A percentile compares a stretch with the other conserved stretches of the same genome.
Conservation (phyloP, 1,140 invertebrate genomes). For the Zaprionus taronus region DNA sequence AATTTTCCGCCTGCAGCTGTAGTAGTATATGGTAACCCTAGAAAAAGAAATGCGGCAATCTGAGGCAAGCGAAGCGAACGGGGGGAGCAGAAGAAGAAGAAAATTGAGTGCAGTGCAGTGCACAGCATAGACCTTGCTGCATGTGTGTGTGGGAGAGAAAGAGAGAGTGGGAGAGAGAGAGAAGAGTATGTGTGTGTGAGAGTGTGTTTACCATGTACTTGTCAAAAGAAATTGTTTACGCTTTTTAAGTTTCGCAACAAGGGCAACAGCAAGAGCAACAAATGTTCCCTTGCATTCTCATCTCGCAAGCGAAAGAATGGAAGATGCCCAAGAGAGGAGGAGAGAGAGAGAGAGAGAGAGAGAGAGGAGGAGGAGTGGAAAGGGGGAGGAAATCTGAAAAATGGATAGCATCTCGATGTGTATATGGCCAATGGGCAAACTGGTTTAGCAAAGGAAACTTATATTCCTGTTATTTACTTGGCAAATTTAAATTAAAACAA, state of each 20-base stretch:
- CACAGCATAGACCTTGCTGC: constrained; percentile 14
- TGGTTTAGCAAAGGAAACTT: constrained; percentile 23
- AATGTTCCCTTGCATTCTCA: constrained; percentile 30
- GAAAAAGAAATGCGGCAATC: constrained; percentile 12
- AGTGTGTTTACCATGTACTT: constrained; percentile 35
- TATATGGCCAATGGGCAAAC: constrained; percentile 8
- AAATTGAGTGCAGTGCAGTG: constrained; percentile 27
- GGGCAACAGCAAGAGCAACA: constrained; percentile 29
- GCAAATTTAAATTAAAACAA: constrained; percentile 37
- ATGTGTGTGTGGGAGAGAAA: neutral
- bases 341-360: neutral
- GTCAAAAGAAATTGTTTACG: constrained; percentile 66
- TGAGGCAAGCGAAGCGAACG: neutral
- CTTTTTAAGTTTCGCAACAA: constrained; percentile 53
- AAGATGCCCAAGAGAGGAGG: neutral
- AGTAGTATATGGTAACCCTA: constrained; percentile 10
- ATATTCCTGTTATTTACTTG: constrained; percentile 25
- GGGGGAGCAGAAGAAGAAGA: neutral
- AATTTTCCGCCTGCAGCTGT: constrained; percentile 1
- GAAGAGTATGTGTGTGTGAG: constrained; percentile 11
- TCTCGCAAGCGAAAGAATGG: neutral
- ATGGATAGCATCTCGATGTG: constrained; percentile 5
- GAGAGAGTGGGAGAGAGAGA: neutral
- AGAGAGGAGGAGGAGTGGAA: neutral
- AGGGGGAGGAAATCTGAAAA: neutral